A percentile compares a stretch with the other conserved stretches of the same genome.
Evolutionary conservation across 2,113 vertebrate genomes (phyloP).

Genomic region (Coreoperca whiteheadi): DNA sequence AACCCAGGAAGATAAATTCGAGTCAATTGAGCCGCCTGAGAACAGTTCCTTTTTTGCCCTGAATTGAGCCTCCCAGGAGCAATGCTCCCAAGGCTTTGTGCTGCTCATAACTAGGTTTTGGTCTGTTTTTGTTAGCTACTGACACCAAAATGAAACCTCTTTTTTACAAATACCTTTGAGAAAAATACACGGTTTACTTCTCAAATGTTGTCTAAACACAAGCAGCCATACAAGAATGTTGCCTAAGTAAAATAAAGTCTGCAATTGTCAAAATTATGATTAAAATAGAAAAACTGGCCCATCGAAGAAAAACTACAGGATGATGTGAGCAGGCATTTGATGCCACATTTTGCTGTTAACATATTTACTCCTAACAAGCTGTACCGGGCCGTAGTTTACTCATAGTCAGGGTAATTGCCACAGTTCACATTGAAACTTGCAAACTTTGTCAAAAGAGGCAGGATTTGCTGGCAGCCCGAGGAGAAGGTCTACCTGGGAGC

Average conservation of each 20-base stretch:
- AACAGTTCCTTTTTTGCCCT: neutral
- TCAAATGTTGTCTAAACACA: too few relatives aligned
- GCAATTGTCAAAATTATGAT: too few relatives aligned
- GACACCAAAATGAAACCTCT: neutral
- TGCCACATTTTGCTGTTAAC: too few relatives aligned
- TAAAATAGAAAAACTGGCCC: too few relatives aligned
- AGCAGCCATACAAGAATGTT: too few relatives aligned
- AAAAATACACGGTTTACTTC: neutral
- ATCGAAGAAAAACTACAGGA: too few relatives aligned
- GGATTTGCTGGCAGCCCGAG: neutral
- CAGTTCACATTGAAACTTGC: neutral
- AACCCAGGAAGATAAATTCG: constrained; percentile 13
- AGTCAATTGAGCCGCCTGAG: neutral
- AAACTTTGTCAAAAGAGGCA: neutral
- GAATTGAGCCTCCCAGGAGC: constrained; percentile 10
- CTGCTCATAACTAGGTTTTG: neutral
- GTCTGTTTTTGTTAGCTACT: neutral
- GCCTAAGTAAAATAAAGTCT: too few relatives aligned
- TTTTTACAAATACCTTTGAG: neutral
- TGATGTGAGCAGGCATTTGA: too few relatives aligned
- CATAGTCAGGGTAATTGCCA: neutral
- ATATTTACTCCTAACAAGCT: neutral
- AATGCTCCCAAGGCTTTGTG: neutral
- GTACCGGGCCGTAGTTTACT: neutral
- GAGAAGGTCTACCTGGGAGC: neutral